Conservation (phyloP, 2,888 invertebrate species). For the Hyposoter didymator region DNA sequence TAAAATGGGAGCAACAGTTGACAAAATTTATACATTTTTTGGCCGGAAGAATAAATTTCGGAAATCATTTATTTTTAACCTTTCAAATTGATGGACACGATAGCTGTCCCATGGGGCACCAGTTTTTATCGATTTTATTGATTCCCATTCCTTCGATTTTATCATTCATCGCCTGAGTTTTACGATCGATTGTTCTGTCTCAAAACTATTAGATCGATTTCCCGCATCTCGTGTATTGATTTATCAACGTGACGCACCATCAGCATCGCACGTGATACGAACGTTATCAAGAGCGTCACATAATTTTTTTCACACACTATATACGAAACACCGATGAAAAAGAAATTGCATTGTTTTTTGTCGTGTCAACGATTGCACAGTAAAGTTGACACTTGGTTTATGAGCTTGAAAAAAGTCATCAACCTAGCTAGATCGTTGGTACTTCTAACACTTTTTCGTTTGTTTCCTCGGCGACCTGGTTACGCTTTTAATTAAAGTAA, state of each 20-base stretch:
- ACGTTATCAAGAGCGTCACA: slow-evolving; percentile 22
- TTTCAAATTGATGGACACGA: not conserved
- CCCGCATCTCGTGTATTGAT: not conserved
- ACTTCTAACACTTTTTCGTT: not conserved
- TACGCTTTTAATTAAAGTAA: slow-evolving; percentile 51
- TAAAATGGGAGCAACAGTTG: too few species aligned
- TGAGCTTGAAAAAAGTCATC: slow-evolving; percentile 6
- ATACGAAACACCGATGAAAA: slow-evolving; percentile 14
- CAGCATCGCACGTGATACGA: not conserved
- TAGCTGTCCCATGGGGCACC: not conserved
- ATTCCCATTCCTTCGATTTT: not conserved
- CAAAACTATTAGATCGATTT: not conserved
- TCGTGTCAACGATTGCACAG: slow-evolving; percentile 40
- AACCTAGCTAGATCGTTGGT: not conserved
- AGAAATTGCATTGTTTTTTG: slow-evolving; percentile 38
- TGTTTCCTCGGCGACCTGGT: not conserved
- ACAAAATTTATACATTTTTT: too few species aligned
- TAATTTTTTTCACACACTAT: not conserved
- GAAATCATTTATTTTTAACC: too few species aligned
- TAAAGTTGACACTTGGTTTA: slow-evolving; percentile 44
- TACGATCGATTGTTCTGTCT: not conserved
- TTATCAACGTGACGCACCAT: not conserved
- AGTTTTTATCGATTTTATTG: not conserved
- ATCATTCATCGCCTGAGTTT: not conserved
- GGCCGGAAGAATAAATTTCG: too few species aligned